Evolutionary conservation across 1,140 invertebrate species (phyloP).

Genomic region (Argopecten irradians): DNA sequence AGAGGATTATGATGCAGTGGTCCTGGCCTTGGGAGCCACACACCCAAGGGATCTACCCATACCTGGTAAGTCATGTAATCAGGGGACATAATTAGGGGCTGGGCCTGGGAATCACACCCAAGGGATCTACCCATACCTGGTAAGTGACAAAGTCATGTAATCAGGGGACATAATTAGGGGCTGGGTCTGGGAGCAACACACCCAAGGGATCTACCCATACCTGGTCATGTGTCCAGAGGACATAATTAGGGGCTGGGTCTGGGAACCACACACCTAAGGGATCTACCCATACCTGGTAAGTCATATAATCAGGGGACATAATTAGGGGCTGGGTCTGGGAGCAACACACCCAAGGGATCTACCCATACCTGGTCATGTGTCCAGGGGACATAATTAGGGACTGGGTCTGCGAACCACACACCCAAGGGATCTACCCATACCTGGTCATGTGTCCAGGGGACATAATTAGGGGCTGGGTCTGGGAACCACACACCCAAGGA

Average conservation of each 20-base stretch:
- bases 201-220: slow-evolving; percentile 88
- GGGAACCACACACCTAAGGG: slow-evolving; percentile 97
- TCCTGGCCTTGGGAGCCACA: slow-evolving; percentile 95
- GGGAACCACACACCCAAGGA: slow-evolving; percentile 97
- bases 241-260: slow-evolving; percentile 86
- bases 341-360: slow-evolving; percentile 97
- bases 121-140: slow-evolving; percentile 85
- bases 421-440: too few relatives aligned
- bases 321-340: slow-evolving; percentile 85
- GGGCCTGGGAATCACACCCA: too few relatives aligned
- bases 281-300: slow-evolving; percentile 81
- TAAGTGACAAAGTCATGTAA: slow-evolving; percentile 54
- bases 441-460: slow-evolving; percentile 74
- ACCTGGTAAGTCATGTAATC: slow-evolving; percentile 79
- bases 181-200: too few relatives aligned
- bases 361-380: slow-evolving; percentile 76
- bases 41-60: slow-evolving; percentile 92
- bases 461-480: slow-evolving; percentile 86
- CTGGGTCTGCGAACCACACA: slow-evolving; percentile 87
- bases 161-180: not conserved
- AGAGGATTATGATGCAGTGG: slow-evolving; percentile 89
- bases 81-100: too few relatives aligned
- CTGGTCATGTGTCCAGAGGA: slow-evolving; percentile 74
- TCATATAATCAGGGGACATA: not conserved
- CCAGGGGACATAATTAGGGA: not conserved